phyloP scores from a whole-genome alignment of 2,888 invertebrate genomes.

The Aelia acuminata region DNA sequence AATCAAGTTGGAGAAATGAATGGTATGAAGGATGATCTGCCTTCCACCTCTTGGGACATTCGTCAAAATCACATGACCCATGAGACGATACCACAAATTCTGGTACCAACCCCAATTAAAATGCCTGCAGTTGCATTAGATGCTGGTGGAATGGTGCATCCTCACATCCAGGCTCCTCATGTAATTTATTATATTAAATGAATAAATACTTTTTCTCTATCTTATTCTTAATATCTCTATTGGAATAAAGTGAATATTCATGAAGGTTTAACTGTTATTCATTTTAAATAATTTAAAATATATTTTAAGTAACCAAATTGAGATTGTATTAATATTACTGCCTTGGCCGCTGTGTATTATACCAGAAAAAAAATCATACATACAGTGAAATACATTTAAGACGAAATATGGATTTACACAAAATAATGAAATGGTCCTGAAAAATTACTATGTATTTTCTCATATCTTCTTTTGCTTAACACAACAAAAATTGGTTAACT shows the following conservation, averaged over 20 bases:
- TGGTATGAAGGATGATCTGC: slow-evolving; percentile 63
- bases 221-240: background rate
- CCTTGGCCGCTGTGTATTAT: too few species aligned
- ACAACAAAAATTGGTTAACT: too few species aligned
- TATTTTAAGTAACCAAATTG: too few species aligned
- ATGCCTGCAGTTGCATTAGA: slow-evolving; percentile 66
- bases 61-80: slow-evolving; percentile 61
- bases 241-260: background rate
- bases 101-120: slow-evolving; percentile 71
- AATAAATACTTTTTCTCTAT: background rate
- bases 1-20: slow-evolving; percentile 60
- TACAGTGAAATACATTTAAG: too few species aligned
- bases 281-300: too few species aligned
- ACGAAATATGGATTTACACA: too few species aligned
- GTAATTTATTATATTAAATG: slow-evolving; percentile 63
- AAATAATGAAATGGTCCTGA: too few species aligned
- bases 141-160: slow-evolving; percentile 61
- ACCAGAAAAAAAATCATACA: too few species aligned
- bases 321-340: too few species aligned
- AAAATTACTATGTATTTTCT: too few species aligned
- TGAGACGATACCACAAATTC: slow-evolving; percentile 64
- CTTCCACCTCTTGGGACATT: slow-evolving; percentile 64
- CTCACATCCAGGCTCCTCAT: slow-evolving; percentile 63
- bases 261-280: too few species aligned
- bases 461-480: too few species aligned